Conservation (phyloP, 2,888 invertebrate genomes). For the Coleophora flavipennella region DNA sequence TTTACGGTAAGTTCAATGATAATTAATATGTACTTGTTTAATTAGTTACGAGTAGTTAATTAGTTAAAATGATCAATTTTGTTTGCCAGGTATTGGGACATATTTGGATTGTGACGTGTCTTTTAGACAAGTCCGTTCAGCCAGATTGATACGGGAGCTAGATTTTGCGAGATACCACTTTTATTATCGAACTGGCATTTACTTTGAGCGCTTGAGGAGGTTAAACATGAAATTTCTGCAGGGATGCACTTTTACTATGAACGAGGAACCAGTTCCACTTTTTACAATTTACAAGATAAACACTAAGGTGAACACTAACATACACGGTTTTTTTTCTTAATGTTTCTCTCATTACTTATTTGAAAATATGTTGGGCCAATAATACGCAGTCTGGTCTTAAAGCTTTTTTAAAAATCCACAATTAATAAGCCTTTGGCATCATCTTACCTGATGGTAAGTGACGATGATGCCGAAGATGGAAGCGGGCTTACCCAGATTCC, state of each 20-base stretch:
- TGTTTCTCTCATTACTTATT: no score
- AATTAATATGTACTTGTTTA: no score
- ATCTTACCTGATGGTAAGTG: no score
- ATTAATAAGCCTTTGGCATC: no score
- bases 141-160: constrained; percentile 46
- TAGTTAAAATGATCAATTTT: no score
- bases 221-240: constrained; percentile 43
- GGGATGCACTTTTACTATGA: constrained; percentile 43
- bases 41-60: no score
- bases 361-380: no score
- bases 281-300: constrained; percentile 49
- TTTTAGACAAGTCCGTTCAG: constrained; percentile 35
- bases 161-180: constrained; percentile 58
- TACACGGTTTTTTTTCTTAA: no score
- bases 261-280: constrained; percentile 34
- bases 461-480: no score
- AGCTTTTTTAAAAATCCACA: no score
- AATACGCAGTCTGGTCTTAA: no score
- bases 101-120: constrained; percentile 47
- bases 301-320: constrained; percentile 39
- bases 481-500: no score
- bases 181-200: constrained; percentile 51
- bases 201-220: constrained; percentile 26
- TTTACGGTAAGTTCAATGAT: constrained; percentile 73
- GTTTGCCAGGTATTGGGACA: constrained; percentile 43